Percentiles rank a stretch among this genome's conserved stretches.
These are phyloP conservation scores for Eretmochelys imbricata DNA, from an alignment of 2,113 vertebrate genomes.

Conservation along the genomic window DNA sequence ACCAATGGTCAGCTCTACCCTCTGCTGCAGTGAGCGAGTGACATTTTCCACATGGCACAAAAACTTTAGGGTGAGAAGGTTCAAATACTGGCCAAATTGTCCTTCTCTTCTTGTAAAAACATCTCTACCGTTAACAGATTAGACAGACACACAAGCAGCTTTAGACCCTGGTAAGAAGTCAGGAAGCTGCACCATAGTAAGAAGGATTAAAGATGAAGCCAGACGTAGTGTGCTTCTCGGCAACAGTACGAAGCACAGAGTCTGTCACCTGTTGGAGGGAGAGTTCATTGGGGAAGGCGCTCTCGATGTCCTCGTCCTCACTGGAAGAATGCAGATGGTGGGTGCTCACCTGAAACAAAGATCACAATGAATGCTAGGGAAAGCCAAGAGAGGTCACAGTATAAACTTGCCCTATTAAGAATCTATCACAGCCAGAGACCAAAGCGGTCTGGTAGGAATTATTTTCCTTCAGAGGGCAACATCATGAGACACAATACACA, in stretches of 20 bases:
- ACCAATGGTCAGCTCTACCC: background rate
- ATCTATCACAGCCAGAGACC: background rate
- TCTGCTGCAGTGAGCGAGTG: background rate
- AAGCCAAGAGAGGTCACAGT: background rate
- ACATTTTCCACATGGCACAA: background rate
- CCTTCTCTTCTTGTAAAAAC: background rate
- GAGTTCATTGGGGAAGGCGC: constrained; percentile 92
- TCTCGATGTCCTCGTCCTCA: constrained; percentile 95
- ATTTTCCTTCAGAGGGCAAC: background rate
- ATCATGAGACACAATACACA: rapidly evolving
- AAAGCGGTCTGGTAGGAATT: background rate
- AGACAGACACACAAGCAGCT: background rate
- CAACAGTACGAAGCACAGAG: rapidly evolving
- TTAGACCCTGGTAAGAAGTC: background rate
- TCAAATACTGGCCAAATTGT: background rate
- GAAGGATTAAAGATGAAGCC: rapidly evolving
- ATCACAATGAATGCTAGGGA: background rate
- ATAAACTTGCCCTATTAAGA: background rate
- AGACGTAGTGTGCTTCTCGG: rapidly evolving
- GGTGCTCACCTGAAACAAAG: constrained; percentile 87
- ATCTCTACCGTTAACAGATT: background rate
- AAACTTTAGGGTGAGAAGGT: background rate
- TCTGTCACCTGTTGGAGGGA: constrained; percentile 91
- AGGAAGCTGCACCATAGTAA: background rate
- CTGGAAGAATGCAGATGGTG: constrained; percentile 96